Conservation (phyloP, 2,113 vertebrate genomes). For the Nycticryphes semicollaris region DNA sequence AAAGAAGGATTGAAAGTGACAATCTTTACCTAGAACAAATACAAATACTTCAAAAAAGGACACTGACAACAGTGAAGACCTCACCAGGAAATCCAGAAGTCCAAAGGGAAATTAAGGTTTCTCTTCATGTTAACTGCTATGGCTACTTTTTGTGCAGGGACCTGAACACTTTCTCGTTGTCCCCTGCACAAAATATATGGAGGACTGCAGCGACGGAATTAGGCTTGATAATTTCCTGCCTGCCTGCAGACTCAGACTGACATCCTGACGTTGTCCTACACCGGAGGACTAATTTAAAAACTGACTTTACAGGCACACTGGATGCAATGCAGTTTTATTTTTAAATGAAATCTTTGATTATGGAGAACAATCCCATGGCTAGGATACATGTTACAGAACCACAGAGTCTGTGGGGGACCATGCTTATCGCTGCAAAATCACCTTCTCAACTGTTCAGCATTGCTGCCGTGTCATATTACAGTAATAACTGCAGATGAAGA, state of each 20-base stretch:
- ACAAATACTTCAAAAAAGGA: neutral
- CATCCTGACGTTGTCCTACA: constrained; percentile 1
- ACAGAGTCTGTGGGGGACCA: constrained; percentile 32
- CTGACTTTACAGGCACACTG: constrained; percentile 7
- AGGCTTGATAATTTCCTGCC: constrained; percentile 8
- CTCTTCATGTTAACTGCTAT: neutral
- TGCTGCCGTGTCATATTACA: constrained; percentile 60
- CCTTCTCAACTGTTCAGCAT: constrained; percentile 36
- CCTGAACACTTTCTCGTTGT: neutral
- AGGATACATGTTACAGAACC: neutral
- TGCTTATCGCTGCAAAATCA: constrained; percentile 35
- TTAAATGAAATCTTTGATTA: constrained; percentile 63
- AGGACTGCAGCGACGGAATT: neutral
- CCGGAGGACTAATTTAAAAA: constrained; percentile 20
- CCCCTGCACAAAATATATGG: neutral
- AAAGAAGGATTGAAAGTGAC: neutral
- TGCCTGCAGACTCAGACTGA: constrained; percentile 33
- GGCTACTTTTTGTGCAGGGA: neutral
- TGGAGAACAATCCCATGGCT: neutral
- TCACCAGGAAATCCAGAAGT: neutral
- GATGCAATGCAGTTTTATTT: constrained; percentile 2
- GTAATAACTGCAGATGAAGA: constrained; percentile 68
- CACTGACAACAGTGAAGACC: neutral
- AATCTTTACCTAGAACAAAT: neutral
- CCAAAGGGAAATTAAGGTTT: neutral